Percentiles rank a stretch among this genome's conserved stretches.
phyloP scores from a whole-genome alignment of 1,140 invertebrate genomes.

The Bicyclus anynana region DNA sequence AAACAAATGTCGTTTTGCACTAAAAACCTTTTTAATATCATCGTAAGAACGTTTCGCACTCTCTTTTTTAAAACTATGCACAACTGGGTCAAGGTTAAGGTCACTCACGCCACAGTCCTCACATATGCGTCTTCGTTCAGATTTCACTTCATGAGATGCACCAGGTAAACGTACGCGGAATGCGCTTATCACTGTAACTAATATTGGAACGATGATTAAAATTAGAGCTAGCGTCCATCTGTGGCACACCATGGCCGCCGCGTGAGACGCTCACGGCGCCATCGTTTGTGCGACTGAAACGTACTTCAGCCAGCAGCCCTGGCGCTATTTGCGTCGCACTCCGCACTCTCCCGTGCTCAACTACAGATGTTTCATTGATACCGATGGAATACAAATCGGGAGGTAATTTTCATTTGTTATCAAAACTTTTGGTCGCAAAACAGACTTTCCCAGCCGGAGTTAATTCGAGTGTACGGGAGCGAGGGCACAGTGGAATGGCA shows the following conservation, averaged over 20 bases:
- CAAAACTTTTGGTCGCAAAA: slow-evolving; percentile 49
- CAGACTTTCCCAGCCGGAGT: slow-evolving; percentile 53
- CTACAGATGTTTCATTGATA: slow-evolving; percentile 51
- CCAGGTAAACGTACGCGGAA: slow-evolving; percentile 68
- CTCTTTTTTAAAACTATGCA: slow-evolving; percentile 57
- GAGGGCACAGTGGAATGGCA: slow-evolving; percentile 61
- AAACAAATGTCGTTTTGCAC: slow-evolving; percentile 20
- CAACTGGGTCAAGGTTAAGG: slow-evolving; percentile 43
- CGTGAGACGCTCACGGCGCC: slow-evolving; percentile 61
- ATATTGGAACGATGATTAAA: slow-evolving; percentile 60
- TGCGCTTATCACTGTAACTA: slow-evolving; percentile 70
- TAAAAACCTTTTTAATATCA: slow-evolving; percentile 48
- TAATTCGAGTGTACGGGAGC: slow-evolving; percentile 59
- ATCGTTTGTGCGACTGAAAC: slow-evolving; percentile 61
- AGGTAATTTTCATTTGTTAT: slow-evolving; percentile 32
- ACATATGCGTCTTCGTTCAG: slow-evolving; percentile 56
- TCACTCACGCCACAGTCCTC: slow-evolving; percentile 65
- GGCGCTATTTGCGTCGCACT: slow-evolving; percentile 56
- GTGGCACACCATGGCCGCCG: slow-evolving; percentile 64
- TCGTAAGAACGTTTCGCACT: slow-evolving; percentile 48
- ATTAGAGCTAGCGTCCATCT: slow-evolving; percentile 68
- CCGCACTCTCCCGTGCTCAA: slow-evolving; percentile 40
- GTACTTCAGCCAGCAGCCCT: slow-evolving; percentile 39
- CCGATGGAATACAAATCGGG: slow-evolving; percentile 38
- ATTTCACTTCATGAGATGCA: slow-evolving; percentile 40